A percentile compares a stretch with the other conserved stretches of the same genome.
Evolutionary conservation across 2,888 invertebrate genomes (phyloP).

Genomic region (Liopterus haemorrhoidalis): DNA sequence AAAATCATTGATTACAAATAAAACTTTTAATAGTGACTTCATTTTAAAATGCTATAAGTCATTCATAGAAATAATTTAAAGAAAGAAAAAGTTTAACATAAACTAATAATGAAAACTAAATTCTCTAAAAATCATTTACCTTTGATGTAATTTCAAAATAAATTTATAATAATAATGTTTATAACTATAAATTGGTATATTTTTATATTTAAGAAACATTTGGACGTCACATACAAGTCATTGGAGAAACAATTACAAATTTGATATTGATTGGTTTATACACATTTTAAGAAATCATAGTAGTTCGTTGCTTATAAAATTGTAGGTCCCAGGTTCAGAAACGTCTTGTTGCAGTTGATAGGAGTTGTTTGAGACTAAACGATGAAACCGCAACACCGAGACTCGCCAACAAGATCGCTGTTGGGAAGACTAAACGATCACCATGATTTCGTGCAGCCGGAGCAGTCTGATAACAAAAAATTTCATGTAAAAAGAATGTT

Average conservation of each 20-base stretch:
- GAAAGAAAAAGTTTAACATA: conserved; percentile 20
- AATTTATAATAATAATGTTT: conserved; percentile 42
- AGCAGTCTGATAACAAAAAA: conserved; percentile 34
- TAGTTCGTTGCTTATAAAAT: too few species aligned
- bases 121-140: conserved; percentile 4
- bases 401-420: conserved; percentile 42
- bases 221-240: conserved; percentile 10
- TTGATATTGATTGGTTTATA: too few species aligned
- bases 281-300: too few species aligned
- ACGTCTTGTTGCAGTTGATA: conserved; percentile 27
- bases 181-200: conserved; percentile 36
- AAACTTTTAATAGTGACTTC: too few species aligned
- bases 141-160: conserved; percentile 37
- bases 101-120: conserved; percentile 9
- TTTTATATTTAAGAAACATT: conserved; percentile 26
- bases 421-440: conserved; percentile 40
- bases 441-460: conserved; percentile 28
- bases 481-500: too few species aligned
- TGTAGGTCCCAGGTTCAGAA: too few species aligned
- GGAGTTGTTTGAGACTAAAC: conserved; percentile 42
- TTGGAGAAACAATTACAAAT: too few species aligned
- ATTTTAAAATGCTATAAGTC: too few species aligned
- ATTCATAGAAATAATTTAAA: conserved; percentile 16
- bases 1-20: too few species aligned
- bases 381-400: conserved; percentile 43